phyloP scores from a whole-genome alignment of 2,797 vertebrate species.

The Buphagus erythrorhynchus region DNA sequence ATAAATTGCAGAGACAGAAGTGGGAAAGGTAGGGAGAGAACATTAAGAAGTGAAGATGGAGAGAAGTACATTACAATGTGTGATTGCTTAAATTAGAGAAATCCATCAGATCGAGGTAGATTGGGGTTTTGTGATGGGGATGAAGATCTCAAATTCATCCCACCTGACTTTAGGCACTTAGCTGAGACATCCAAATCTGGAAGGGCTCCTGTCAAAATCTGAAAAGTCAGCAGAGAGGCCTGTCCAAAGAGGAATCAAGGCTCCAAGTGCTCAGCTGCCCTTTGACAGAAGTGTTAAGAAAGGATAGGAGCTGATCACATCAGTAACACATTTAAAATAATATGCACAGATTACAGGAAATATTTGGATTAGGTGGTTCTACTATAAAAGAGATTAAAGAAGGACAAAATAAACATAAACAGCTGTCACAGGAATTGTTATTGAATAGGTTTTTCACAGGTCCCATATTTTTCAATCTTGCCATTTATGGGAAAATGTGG shows the following conservation, averaged over 20 bases:
- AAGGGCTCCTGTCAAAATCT: background rate
- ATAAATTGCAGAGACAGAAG: background rate
- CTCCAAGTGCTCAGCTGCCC: background rate
- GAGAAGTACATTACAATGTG: background rate
- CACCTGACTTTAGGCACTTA: background rate
- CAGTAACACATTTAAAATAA: background rate
- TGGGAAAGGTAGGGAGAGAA: background rate
- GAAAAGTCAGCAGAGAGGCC: background rate
- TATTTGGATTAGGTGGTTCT: background rate
- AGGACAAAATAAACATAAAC: background rate
- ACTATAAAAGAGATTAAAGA: background rate
- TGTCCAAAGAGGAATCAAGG: background rate
- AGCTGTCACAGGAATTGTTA: background rate
- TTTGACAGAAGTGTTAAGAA: background rate
- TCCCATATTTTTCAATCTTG: background rate
- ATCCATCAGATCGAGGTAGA: background rate
- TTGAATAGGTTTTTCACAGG: background rate
- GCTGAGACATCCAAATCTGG: background rate
- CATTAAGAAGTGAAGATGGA: background rate
- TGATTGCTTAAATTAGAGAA: background rate
- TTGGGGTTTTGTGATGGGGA: background rate
- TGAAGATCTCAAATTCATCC: background rate
- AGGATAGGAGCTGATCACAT: background rate
- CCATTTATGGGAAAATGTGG: background rate
- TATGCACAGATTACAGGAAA: background rate